Evolutionary conservation across 1,140 invertebrate species (phyloP), one percentile per base, ranked within the genome.

Genomic region (Monomorium pharaonis): DNA sequence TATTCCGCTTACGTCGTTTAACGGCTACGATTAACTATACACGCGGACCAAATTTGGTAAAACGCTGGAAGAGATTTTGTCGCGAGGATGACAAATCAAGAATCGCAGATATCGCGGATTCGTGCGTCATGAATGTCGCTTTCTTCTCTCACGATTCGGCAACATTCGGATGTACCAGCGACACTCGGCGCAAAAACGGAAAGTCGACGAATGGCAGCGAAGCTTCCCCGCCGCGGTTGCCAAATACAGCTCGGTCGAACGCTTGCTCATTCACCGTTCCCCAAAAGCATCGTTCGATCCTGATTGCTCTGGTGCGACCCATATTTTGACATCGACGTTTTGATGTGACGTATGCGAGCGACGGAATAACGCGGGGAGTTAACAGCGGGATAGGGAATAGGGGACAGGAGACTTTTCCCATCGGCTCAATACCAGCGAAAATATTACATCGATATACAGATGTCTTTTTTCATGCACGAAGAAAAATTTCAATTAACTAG

Each of bases 251-350:
- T 74, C 77, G 44, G 81, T 72, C 56, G 54, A 56, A 27, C 54
- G 65, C 54, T 44, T 24, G 84, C 69, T 49, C 84, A 56, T 21
- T 69, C 44, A 54, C 16, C 30, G n/a, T 72, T 60, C 60, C 65
- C 51, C 84, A 80, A 89, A 89, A 89, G 88, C 42, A 75, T 89
- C 78, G 85, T 87, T 89, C 85, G 77, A 84, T 84, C 54, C 88
- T 89, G 88, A 89, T 89, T 89, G 88, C 88, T 87, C 88, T 65
- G 54, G 74, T 81, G 69, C 86, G 88, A 90, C 88, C 89, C 86
- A 90, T 90, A 89, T 90, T 90, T 90, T 72, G 88, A 70, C 88
- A 88, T 80, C 62, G 75, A 90, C 89, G 49, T 87, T 90, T 88
- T 86, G 87, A 89, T 81, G 85, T 74, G 87, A 76, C 58, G 70